These are phyloP conservation scores for Caenorhabditis briggsae DNA, from an alignment of 1,140 invertebrate species.

Conservation along the genomic window DNA sequence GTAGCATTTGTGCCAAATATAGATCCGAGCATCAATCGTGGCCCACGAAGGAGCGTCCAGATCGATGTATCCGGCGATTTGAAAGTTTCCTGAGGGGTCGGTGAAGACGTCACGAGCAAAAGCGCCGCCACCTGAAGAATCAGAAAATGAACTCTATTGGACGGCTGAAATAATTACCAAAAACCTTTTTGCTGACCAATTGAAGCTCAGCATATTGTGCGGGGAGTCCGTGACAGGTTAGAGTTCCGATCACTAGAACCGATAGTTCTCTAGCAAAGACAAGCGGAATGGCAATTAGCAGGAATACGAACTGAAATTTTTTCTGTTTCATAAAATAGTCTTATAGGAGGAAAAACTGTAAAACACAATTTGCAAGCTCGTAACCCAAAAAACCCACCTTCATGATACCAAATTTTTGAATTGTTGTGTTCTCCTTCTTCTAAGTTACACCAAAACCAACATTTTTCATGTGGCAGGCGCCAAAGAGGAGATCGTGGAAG, in stretches of 20 bases:
- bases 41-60: neutral
- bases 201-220: slow-evolving; percentile 28
- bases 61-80: slow-evolving; percentile 18
- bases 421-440: no score
- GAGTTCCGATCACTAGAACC: neutral
- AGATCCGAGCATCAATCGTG: slow-evolving; percentile 17
- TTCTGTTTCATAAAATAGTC: no score
- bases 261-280: neutral
- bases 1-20: slow-evolving; percentile 31
- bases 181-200: neutral
- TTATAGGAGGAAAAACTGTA: no score
- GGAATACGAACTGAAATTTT: neutral
- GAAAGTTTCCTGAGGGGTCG: neutral
- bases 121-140: neutral
- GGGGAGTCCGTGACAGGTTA: neutral
- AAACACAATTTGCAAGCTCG: no score
- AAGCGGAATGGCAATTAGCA: neutral
- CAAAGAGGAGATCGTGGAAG: no score
- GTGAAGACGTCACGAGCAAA: slow-evolving; percentile 12
- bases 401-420: neutral
- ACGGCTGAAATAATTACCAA: neutral
- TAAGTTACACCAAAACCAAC: no score
- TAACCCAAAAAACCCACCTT: no score
- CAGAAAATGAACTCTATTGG: neutral
- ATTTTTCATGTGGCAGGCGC: no score